Conservation (phyloP, 2,888 invertebrate species). For the Himalopsyche kuldschensis region DNA sequence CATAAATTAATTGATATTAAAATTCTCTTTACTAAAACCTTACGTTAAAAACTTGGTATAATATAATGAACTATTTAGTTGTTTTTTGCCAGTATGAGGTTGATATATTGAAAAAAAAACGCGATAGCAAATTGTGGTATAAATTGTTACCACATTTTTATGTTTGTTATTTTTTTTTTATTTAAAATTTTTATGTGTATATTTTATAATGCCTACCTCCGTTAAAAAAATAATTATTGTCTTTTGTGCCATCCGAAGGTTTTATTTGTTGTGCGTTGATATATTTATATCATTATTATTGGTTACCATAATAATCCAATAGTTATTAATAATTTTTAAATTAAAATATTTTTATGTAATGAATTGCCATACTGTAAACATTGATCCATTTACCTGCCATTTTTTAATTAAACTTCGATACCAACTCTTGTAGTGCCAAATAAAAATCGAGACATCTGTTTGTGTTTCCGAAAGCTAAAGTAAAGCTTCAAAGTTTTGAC, state of each 20-base stretch:
- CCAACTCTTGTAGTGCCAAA: not conserved
- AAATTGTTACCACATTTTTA: too few relatives aligned
- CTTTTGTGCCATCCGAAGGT: not conserved
- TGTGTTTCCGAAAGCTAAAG: too few relatives aligned
- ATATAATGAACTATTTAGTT: too few relatives aligned
- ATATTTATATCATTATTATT: not conserved
- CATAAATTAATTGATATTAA: too few relatives aligned
- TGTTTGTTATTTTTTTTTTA: too few relatives aligned
- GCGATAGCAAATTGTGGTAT: too few relatives aligned
- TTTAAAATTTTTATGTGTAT: too few relatives aligned
- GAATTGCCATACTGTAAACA: not conserved
- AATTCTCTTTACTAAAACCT: too few relatives aligned
- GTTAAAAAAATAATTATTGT: not conserved
- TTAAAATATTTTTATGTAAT: not conserved
- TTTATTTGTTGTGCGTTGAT: not conserved
- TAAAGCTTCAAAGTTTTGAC: not conserved
- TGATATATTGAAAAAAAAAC: too few relatives aligned
- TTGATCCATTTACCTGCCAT: not conserved
- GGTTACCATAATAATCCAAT: not conserved
- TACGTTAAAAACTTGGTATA: too few relatives aligned
- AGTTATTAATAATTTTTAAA: not conserved
- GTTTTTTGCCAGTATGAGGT: too few relatives aligned
- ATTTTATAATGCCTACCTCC: not conserved
- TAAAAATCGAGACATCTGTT: not conserved
- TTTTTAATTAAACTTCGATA: not conserved